Percentiles rank a stretch among this genome's conserved stretches.
These are phyloP conservation scores for Neoseiulus cucumeris DNA, from an alignment of 1,140 invertebrate species.

Conservation along the genomic window DNA sequence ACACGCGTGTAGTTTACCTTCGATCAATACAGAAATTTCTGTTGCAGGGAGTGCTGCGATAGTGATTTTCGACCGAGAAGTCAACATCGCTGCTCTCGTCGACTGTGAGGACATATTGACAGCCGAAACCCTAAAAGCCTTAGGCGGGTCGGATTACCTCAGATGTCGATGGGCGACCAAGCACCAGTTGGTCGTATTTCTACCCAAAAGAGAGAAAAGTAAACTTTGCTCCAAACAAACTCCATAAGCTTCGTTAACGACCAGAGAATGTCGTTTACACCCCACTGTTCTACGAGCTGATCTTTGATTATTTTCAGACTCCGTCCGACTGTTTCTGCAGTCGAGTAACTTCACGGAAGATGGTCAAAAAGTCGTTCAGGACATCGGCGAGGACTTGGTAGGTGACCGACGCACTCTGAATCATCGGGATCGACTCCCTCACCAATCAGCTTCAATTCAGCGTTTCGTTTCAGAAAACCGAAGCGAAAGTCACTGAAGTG, in stretches of 20 bases:
- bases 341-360: conserved; percentile 7
- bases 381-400: neutral
- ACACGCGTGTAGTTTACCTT: too few species aligned
- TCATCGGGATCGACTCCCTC: neutral
- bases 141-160: neutral
- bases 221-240: too few species aligned
- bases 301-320: neutral
- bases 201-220: conserved; percentile 2
- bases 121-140: neutral
- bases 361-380: neutral
- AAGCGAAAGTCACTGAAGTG: neutral
- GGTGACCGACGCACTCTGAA: neutral
- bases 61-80: neutral
- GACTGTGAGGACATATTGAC: neutral
- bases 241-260: too few species aligned
- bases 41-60: neutral
- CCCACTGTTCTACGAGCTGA: too few species aligned
- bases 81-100: neutral
- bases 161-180: neutral
- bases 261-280: too few species aligned
- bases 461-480: neutral
- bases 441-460: too few species aligned
- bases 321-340: neutral
- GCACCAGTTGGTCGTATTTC: neutral
- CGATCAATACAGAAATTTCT: too few species aligned